Base-by-base conservation (phyloP, 2,888 invertebrate species). In the Sceliomorpha sp. region DNA sequence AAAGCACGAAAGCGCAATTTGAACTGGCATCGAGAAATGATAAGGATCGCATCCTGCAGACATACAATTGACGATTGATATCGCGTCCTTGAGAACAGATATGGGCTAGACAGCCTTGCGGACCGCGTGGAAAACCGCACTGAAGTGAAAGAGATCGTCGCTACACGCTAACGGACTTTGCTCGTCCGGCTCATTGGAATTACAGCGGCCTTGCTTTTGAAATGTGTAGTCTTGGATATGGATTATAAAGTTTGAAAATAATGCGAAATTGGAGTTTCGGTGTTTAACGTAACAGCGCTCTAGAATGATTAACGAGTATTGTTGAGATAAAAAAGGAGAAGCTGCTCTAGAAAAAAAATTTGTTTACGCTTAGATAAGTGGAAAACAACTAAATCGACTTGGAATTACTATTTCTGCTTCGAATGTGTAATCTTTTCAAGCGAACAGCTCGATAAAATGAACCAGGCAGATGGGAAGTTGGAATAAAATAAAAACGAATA, bases 61-160 rank as follows among this genome's bases (percentile, higher is more conserved):
- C 48, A 36, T 17, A 37, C 13, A 51, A 51, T 53, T 59, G 34
- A 20, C 45, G 39, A 50, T 45, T 40, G 50, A 62, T 56, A 56
- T 20, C 32, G 26, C 56, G 68, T 56, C 60, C 62, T 62, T 68
- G 62, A 32, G 14, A 15, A 51, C 32, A 45, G 42, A 60, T 32
- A 55, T 45, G 56, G 20, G 42, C 27, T 34, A 42, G 60, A 56
- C 67, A 68, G 45, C 67, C 67, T 68, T 68, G 67, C 56, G 37
- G 32, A 47, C 45, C 47, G 17, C 29, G 47, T 32, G 51, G 37
- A 55, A 55, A 67, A 67, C 47, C 36, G 47, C 59, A 27, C 45
- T 51, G 17, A 68, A 58, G 58, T 47, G 60, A 62, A 58, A 64
- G 55, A 27, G 27, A 12, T 39, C 56, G 50, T 27, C 55, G 55